Conservation (phyloP, 2,888 invertebrate species). For the Bruchidius siliquastri region DNA sequence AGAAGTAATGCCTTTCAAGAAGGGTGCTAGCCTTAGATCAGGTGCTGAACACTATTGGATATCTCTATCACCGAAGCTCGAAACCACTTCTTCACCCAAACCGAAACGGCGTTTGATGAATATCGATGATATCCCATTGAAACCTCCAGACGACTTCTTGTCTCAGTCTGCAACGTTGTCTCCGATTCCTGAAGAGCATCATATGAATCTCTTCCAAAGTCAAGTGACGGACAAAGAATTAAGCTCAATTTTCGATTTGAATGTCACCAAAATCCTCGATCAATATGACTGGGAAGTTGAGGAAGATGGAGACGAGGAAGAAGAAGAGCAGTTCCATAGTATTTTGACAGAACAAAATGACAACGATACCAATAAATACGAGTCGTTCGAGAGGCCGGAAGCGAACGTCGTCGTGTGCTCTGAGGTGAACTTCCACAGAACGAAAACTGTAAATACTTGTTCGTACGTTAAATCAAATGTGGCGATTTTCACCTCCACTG, state of each 20-base stretch:
- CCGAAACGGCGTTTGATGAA: slow-evolving; percentile 25
- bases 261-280: neutral
- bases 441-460: slow-evolving; percentile 24
- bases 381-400: slow-evolving; percentile 30
- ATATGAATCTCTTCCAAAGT: slow-evolving; percentile 27
- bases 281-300: slow-evolving; percentile 10
- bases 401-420: slow-evolving; percentile 31
- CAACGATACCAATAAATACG: slow-evolving; percentile 15
- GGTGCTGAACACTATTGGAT: slow-evolving; percentile 43
- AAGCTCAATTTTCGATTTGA: neutral
- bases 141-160: slow-evolving; percentile 33
- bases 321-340: slow-evolving; percentile 7
- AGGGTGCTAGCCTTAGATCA: slow-evolving; percentile 26
- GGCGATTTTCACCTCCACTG: slow-evolving; percentile 24
- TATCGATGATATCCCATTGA: slow-evolving; percentile 41
- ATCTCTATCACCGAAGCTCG: slow-evolving; percentile 30
- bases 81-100: slow-evolving; percentile 4
- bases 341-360: neutral
- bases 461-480: slow-evolving; percentile 31
- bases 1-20: slow-evolving; percentile 33
- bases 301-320: slow-evolving; percentile 11
- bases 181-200: slow-evolving; percentile 39
- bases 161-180: slow-evolving; percentile 21
- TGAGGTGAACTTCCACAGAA: slow-evolving; percentile 36
- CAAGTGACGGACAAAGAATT: neutral